Evolutionary conservation across 2,888 invertebrate genomes (phyloP), one percentile per base, ranked within the genome.

Genomic region (Cylloceria caligata): DNA sequence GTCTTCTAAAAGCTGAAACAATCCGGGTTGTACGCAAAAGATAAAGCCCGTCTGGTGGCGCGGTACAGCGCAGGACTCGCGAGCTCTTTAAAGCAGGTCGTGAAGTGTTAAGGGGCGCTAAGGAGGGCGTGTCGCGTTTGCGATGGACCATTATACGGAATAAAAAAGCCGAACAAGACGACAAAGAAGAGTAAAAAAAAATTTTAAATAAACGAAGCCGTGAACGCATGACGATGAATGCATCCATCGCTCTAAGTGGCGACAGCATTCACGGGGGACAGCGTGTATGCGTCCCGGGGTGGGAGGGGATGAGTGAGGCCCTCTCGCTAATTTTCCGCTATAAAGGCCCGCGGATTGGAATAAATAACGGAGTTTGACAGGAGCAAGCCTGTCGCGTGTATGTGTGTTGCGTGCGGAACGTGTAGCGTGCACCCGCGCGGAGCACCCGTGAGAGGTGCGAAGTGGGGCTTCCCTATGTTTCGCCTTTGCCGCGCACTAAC

Each of bases 41-140:
- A 69, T 69, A 64, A 74, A 80, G 73, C 60, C 62, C 67, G 30
- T 21, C 30, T 62, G 30, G n/a, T 47, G 7, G 52, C 21, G 27
- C 52, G 57, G 71, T 39, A 21, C 16, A 3, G 39, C 45, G 42
- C 64, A 52, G 45, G 57, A 55, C 34, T 64, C 72, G 57, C 77
- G 67, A 79, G 83, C 85, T 87, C 84, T 87, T 87, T 86, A 88
- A 87, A 88, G 80, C 75, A 83, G 86, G 71, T 85, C 87, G 87
- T 60, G 73, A 90, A 88, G 90, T 90, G 91, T 90, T 90, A 91
- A 91, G 89, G 89, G 89, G 88, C 87, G 91, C 91, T 91, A 91
- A 91, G 89, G 88, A 90, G 69, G 90, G 90, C 89, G 91, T 90
- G 90, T 87, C 90, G 86, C 77, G 57, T 60, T 49, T 75, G 81